A percentile compares a stretch with the other conserved stretches of the same genome.
These are phyloP conservation scores for Calephelis perditalis DNA, from an alignment of 2,888 invertebrate genomes.

Conservation along the genomic window DNA sequence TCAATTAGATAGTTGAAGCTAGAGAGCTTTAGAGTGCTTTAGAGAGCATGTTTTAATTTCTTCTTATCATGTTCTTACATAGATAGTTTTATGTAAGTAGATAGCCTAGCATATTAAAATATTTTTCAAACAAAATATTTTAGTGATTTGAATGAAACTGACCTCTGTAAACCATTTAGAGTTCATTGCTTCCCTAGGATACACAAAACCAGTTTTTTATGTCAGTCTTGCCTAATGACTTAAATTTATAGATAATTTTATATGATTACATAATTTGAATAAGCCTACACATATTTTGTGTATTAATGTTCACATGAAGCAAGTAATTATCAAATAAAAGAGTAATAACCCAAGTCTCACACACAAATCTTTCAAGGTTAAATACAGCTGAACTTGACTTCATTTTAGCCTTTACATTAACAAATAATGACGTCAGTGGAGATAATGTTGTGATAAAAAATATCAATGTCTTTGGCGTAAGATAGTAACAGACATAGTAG, in stretches of 20 bases:
- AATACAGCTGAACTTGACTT: constrained; percentile 48
- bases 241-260: background rate
- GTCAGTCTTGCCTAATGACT: background rate
- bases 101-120: too few relatives aligned
- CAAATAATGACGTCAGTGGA: constrained; percentile 41
- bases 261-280: background rate
- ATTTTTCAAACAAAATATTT: background rate
- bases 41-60: too few relatives aligned
- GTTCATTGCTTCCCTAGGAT: constrained; percentile 7
- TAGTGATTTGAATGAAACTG: background rate
- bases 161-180: constrained; percentile 5
- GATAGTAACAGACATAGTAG: background rate
- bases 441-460: constrained; percentile 44
- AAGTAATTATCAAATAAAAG: constrained; percentile 5
- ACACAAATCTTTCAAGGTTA: constrained; percentile 24
- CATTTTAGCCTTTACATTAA: constrained; percentile 44
- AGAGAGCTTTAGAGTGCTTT: too few relatives aligned
- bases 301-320: background rate
- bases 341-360: constrained; percentile 13
- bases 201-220: background rate
- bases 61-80: too few relatives aligned
- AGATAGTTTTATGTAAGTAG: too few relatives aligned
- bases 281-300: constrained; percentile 3
- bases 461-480: constrained; percentile 38
- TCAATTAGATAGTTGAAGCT: too few relatives aligned